Evolutionary conservation across 2,797 vertebrate genomes (phyloP).

Genomic region (Myiothlypis chrysogaster): DNA sequence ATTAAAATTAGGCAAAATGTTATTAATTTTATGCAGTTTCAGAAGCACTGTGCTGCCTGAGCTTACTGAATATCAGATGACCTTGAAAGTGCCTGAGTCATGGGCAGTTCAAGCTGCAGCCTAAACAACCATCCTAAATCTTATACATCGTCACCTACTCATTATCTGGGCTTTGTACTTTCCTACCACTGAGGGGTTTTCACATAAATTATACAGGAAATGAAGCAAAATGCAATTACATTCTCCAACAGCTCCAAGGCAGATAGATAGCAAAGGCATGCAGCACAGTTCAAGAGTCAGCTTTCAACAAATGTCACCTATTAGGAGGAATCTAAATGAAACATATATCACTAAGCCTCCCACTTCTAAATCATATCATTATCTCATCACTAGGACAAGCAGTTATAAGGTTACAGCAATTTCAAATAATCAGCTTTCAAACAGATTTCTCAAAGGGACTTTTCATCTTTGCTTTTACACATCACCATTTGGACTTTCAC

Average conservation of each 20-base stretch:
- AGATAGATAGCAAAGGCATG: constrained; percentile 34
- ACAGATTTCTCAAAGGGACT: constrained; percentile 41
- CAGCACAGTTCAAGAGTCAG: constrained; percentile 32
- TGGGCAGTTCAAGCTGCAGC: neutral
- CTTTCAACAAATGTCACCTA: constrained; percentile 54
- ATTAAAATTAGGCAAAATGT: neutral
- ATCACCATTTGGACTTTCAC: constrained; percentile 24
- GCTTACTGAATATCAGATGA: neutral
- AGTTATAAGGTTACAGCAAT: neutral
- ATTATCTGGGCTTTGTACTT: constrained; percentile 39
- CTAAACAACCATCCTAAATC: constrained; percentile 49
- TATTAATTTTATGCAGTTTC: neutral
- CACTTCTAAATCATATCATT: neutral
- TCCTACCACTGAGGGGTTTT: constrained; percentile 2
- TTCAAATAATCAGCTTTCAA: constrained; percentile 15
- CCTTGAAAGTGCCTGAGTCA: constrained; percentile 47
- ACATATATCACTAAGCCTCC: neutral
- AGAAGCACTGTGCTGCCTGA: neutral
- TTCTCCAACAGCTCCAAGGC: constrained; percentile 1
- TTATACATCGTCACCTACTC: neutral
- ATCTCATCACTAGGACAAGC: neutral
- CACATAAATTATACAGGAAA: constrained; percentile 69
- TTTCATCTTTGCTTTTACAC: constrained; percentile 39
- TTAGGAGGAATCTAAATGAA: constrained; percentile 27
- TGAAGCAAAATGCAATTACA: constrained; percentile 71